Base-by-base conservation (phyloP, 2,797 vertebrate species). In the Epinephelus coioides region DNA sequence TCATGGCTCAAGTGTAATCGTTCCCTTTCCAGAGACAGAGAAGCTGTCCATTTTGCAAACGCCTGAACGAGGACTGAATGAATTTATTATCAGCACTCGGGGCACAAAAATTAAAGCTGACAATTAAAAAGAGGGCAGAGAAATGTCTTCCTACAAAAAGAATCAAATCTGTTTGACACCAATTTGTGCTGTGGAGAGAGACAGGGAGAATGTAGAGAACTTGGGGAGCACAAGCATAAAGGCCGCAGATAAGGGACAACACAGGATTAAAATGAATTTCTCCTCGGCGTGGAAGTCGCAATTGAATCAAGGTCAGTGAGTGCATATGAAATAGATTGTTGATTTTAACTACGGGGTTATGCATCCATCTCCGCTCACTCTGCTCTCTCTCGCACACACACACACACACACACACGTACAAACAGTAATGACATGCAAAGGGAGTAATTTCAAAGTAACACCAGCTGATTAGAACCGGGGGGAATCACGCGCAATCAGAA, bases 391-490 rank as follows among this genome's bases (percentile, higher is more conserved):
- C 10, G 6, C n/a, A n/a, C n/a, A n/a, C n/a, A n/a, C 8, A 0
- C 17, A 19, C 69, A 27, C 69, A 76, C 69, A 50, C 25, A 56
- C 44, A 63, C 43, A 84, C 15, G 70, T 66, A 77, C 7, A 79
- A 47, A 25, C 69, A 59, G 21, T 78, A 84, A 90, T 88, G 79
- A 76, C 78, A 92, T 86, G 86, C 78, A 89, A 82, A 82, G 77
- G 76, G 85, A 79, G 73, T 86, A 57, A 86, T 86, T 90, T 86
- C 81, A 83, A 85, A 88, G 84, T 76, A 87, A 85, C 86, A 86
- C 69, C 76, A 73, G 86, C 82, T 92, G 90, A 92, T 89, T 81
- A 87, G 78, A 91, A 90, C 55, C 81, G 62, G 76, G 70, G 82
- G 73, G 76, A 89, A 85, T 91, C 82, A 56, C 85, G 13, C 56